phyloP scores from a whole-genome alignment of 92 coral and sea anemone genomes.

The Siderastrea siderea region DNA sequence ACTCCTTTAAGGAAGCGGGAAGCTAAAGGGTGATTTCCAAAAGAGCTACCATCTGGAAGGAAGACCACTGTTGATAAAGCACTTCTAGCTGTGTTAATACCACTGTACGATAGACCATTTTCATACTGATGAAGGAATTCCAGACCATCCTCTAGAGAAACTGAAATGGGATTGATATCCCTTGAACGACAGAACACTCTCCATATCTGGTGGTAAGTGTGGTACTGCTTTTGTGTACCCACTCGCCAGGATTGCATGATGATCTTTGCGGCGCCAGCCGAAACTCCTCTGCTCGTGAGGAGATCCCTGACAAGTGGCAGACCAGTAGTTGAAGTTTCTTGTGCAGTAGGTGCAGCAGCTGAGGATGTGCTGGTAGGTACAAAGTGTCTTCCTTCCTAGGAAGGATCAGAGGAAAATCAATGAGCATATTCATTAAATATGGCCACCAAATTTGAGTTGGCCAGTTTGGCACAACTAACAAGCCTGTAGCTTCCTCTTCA shows the following conservation, averaged over 20 bases:
- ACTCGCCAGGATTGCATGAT: slow-evolving; percentile 60
- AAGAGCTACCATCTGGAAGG: slow-evolving; percentile 39
- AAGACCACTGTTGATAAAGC: slow-evolving; percentile 44
- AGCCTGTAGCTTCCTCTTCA: slow-evolving; percentile 51
- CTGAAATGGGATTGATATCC: slow-evolving; percentile 59
- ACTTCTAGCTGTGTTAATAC: slow-evolving; percentile 50
- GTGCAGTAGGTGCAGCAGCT: slow-evolving; percentile 26
- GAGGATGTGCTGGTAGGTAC: slow-evolving; percentile 52
- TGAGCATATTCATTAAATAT: slow-evolving; percentile 42
- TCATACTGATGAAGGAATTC: slow-evolving; percentile 40
- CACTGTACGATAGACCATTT: slow-evolving; percentile 43
- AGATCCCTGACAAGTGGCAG: slow-evolving; percentile 61
- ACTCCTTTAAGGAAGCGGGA: slow-evolving; percentile 36
- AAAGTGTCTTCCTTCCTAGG: slow-evolving; percentile 32
- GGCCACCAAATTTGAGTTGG: slow-evolving; percentile 65
- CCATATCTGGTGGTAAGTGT: slow-evolving; percentile 64
- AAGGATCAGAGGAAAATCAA: slow-evolving; percentile 33
- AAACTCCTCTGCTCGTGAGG: slow-evolving; percentile 51
- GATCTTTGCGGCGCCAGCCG: slow-evolving; percentile 55
- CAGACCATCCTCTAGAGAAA: slow-evolving; percentile 51
- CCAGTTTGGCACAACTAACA: slow-evolving; percentile 61
- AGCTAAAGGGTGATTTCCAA: slow-evolving; percentile 52
- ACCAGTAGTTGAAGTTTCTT: slow-evolving; percentile 33
- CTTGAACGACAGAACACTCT: slow-evolving; percentile 42
- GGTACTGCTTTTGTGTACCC: slow-evolving; percentile 63